These are phyloP conservation scores for Cryptomyrus ogoouensis DNA, from an alignment of 2,113 vertebrate species.

Conservation along the genomic window DNA sequence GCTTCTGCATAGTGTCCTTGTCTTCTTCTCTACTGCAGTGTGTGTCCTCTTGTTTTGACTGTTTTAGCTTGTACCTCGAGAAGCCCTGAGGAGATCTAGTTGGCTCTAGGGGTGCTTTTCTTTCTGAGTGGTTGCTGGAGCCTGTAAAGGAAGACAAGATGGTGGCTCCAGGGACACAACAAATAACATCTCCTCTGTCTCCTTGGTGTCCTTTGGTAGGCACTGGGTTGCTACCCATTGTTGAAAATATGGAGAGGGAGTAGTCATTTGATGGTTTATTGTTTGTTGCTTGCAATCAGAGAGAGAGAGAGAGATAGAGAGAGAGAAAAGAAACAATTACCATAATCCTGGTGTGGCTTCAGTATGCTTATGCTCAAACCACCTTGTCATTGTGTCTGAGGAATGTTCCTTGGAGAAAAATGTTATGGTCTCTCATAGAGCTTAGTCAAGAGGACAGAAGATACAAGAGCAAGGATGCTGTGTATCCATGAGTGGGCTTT, in stretches of 20 bases:
- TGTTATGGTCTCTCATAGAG: constrained; percentile 26
- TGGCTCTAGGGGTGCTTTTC: background rate
- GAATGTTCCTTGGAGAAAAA: background rate
- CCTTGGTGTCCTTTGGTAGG: background rate
- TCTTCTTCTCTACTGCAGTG: background rate
- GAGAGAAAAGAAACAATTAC: background rate
- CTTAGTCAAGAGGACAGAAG: constrained; percentile 8
- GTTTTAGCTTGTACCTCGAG: background rate
- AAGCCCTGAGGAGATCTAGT: background rate
- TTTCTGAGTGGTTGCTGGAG: background rate
- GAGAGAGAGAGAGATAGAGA: background rate
- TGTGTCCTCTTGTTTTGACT: background rate
- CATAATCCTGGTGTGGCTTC: background rate
- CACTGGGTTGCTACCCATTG: background rate
- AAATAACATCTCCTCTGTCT: background rate
- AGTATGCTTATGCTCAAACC: background rate
- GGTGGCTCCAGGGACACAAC: constrained; percentile 24
- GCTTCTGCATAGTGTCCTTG: background rate
- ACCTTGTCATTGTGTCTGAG: constrained; percentile 18
- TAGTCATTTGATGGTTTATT: constrained; percentile 31
- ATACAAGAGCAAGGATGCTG: background rate
- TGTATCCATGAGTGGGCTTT: constrained; percentile 30
- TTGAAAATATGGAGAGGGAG: background rate
- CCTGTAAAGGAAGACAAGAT: constrained; percentile 17
- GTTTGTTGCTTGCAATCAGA: background rate